These are phyloP conservation scores for Hybos culiciformis DNA, from an alignment of 2,888 invertebrate species.

Conservation along the genomic window DNA sequence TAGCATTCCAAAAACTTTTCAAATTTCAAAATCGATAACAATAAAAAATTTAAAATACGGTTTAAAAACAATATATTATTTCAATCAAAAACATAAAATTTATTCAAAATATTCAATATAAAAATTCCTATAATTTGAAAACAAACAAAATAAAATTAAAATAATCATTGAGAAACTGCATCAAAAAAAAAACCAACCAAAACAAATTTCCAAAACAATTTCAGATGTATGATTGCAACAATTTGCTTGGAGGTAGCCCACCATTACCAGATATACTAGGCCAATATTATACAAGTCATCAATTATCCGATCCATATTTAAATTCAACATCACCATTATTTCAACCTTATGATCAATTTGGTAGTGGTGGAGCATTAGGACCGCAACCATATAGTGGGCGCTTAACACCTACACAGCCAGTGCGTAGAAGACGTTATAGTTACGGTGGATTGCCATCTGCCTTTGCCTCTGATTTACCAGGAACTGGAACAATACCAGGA, in stretches of 20 bases:
- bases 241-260: slow-evolving; percentile 30
- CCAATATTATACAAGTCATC: slow-evolving; percentile 25
- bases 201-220: slow-evolving; percentile 27
- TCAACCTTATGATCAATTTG: slow-evolving; percentile 24
- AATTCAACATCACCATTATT: slow-evolving; percentile 23
- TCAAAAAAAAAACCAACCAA: not conserved
- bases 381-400: slow-evolving; percentile 4
- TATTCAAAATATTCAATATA: no score
- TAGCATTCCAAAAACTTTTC: no score
- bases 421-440: slow-evolving; percentile 33
- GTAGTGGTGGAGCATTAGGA: slow-evolving; percentile 13
- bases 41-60: no score
- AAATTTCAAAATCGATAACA: no score
- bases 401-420: slow-evolving; percentile 10
- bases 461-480: slow-evolving; percentile 15
- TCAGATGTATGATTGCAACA: slow-evolving; percentile 37
- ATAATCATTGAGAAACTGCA: slow-evolving; percentile 15
- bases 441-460: slow-evolving; percentile 36
- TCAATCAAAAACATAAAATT: no score
- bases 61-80: no score
- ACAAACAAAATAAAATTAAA: slow-evolving; percentile 22
- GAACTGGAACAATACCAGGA: not conserved
- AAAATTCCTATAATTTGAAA: no score
- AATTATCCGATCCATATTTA: slow-evolving; percentile 12
- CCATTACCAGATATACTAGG: slow-evolving; percentile 34